Evolutionary conservation across 2,888 invertebrate species (phyloP), one percentile per base, ranked within the genome.

Genomic region (Rhopalosiphum nymphaeae): DNA sequence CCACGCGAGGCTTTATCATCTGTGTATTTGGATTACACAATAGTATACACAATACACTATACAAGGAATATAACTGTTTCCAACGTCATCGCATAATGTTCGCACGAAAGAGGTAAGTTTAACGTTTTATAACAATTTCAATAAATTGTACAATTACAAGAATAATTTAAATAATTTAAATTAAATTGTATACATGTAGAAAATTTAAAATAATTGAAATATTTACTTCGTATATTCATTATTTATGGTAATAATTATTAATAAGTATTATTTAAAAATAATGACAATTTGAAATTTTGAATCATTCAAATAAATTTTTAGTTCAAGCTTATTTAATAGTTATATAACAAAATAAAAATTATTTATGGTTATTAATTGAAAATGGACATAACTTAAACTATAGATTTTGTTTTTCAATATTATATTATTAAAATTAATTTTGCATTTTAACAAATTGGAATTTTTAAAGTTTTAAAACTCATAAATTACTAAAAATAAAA

Each of bases 21-120:
- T 49, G 86, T 46, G 86, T 49, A 46, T 86, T 86, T 29, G 29
- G n/a, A 16, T 86, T 86, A 86, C 86, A 86, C 86, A 86, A 86
- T 86, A 86, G 78, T 78, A 36, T 11, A 78, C 4, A 11, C 21
- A 13, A 53, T 53, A 53, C 49, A 53, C 16, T 21, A 16, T 67
- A 67, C 13, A n/a, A 78, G 9, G 36, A 78, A 36, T 13, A 46
- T 13, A 29, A 78, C 78, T 78, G 78, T 78, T 46, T 49, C 46
- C 46, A 29, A 46, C 46, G 86, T 29, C 44, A 44, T 13, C 11
- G 85, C 29, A 29, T 3, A 49, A 26, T 86, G 86, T 86, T 86
- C 86, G 29, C 16, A 44, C 42, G 25, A 85, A 42, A 85, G 44
- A 85, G 85, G 85, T 85, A 44, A 85, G 44, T 26, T 85, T 7